These are phyloP conservation scores for Rostratula benghalensis DNA, from an alignment of 2,113 vertebrate genomes.

Conservation along the genomic window DNA sequence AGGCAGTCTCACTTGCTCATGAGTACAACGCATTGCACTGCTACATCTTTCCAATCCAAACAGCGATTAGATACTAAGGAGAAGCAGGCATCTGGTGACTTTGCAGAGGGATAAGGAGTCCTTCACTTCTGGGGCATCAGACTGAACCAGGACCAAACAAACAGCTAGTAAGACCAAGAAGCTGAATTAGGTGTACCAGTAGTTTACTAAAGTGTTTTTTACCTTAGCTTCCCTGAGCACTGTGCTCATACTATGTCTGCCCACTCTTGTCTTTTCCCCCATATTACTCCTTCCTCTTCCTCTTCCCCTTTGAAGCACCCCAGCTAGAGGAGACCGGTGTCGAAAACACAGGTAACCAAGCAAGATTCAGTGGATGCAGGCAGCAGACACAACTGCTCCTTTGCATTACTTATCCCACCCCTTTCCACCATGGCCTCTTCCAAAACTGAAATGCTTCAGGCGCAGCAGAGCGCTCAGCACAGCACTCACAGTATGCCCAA, in stretches of 20 bases:
- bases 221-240: not conserved
- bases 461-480: not conserved
- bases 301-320: not conserved
- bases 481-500: rapidly evolving
- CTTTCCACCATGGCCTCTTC: not conserved
- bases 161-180: not conserved
- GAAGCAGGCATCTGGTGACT: not conserved
- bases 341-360: not conserved
- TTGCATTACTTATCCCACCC: not conserved
- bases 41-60: not conserved
- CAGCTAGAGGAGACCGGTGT: rapidly evolving
- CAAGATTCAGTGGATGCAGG: not conserved
- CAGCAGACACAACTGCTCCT: not conserved
- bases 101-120: not conserved
- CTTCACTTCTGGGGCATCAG: not conserved
- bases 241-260: not conserved
- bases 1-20: not conserved
- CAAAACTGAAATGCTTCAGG: not conserved
- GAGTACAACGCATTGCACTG: not conserved
- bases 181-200: not conserved
- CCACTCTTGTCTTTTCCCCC: not conserved
- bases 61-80: not conserved
- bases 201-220: not conserved
- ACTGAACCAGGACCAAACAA: not conserved
- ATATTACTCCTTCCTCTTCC: not conserved